These are phyloP conservation scores for Spisula solida DNA, from an alignment of 2,888 invertebrate genomes.

Conservation along the genomic window DNA sequence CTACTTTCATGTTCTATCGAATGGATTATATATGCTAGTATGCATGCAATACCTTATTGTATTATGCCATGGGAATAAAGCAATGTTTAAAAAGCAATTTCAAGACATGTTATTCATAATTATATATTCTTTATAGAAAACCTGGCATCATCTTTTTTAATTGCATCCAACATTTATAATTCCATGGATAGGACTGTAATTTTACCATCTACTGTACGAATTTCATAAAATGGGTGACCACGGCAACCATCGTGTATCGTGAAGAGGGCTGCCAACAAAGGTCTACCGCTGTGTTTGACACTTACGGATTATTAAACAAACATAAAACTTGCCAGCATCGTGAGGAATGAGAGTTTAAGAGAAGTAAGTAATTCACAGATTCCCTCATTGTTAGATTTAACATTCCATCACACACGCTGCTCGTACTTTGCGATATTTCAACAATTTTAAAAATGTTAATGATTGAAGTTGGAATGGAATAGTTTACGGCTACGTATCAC, in stretches of 20 bases:
- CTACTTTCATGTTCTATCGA: no score
- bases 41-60: no score
- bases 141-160: background rate
- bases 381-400: constrained; percentile 1
- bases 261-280: background rate
- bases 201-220: background rate
- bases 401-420: background rate
- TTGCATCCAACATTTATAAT: background rate
- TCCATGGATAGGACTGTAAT: background rate
- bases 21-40: no score
- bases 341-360: background rate
- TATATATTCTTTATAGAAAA: background rate
- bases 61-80: no score
- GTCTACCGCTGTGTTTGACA: constrained; percentile 19
- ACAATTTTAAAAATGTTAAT: constrained; percentile 24
- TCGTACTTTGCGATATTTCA: background rate
- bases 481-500: background rate
- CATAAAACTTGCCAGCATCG: constrained; percentile 8
- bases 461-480: background rate
- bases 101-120: no score
- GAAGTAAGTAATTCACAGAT: background rate
- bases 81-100: no score
- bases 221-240: background rate
- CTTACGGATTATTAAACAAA: constrained; percentile 26
- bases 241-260: background rate